Base-by-base conservation (phyloP, 2,888 invertebrate species). In the Catocala nupta region DNA sequence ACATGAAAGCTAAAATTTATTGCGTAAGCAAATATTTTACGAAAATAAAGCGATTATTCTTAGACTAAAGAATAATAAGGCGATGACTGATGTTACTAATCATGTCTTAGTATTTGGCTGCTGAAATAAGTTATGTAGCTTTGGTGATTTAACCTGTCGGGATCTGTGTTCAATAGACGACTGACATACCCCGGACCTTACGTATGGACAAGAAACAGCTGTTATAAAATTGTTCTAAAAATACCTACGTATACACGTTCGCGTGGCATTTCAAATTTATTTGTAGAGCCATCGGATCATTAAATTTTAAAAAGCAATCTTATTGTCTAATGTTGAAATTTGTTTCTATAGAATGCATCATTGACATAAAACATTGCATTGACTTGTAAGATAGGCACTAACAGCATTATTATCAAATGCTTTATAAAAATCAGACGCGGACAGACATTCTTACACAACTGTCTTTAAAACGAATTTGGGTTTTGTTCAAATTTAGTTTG, bases 61-160 rank as follows among this genome's bases (percentile, higher is more conserved):
- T 63, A 68, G 64, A 59, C 57, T 51, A 34, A 33, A 61, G 39
- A 57, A 64, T 74, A 68, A 63, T 65, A 68, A 49, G 44, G 62
- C 51, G 75, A 66, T 63, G 75, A 74, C 64, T 63, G 71, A 71
- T 68, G 55, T 54, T 57, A 51, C 63, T 65, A 70, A 69, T 71
- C 52, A 52, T 42, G 54, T 63, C 56, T 61, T 61, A 47, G 52
- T 8, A 75, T 75, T 75, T 75, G 63, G 69, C 64, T 59, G 33
- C 45, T 34, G 52, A 56, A 66, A 63, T 71, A 43, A 53, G 51
- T 60, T 61, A 62, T 58, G 66, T 62, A 56, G 36, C 45, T 56
- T 36, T 53, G 48, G 45, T 64, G 57, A 65, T 68, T 55, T 57
- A 64, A 47, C 48, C 49, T 58, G 53, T 51, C 55, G 43, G 51